Evolutionary conservation across 2,797 vertebrate species (phyloP), one percentile per base, ranked within the genome.

Genomic region (Enteromius paludinosus): DNA sequence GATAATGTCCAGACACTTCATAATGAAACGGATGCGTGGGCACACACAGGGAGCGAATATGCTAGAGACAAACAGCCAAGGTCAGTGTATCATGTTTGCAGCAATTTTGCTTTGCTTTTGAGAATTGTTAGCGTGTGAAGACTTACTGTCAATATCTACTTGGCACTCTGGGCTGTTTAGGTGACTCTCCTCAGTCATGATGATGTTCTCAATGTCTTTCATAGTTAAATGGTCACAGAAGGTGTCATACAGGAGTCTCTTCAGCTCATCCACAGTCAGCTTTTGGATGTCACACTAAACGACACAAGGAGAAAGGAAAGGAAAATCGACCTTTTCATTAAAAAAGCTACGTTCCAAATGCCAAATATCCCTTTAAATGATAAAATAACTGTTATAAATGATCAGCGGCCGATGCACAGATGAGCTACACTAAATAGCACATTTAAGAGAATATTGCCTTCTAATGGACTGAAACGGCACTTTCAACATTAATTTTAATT

Each of bases 131-230:
- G 23, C 52, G 14, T 75, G 5, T 25, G 9, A 69, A 49, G 49
- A 62, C 97, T 89, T 95, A 99, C 97, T 97, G 91, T 99, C 97
- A 79, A 99, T 98, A 0, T 98, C 96, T 64, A 99, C 96, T 0
- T 98, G 97, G 83, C 96, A 97, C 91, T 98, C 97, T 0, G 95
- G 93, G 1, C 96, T 98, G 93, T 97, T 98, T 90, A 99, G 92
- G 92, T 99, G 97, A 90, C 93, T 98, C 88, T 98, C 97, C 92
- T 99, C 98, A 0, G 97, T 99, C 95, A 98, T 97, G 90, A 99
- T 99, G 93, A 99, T 99, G 93, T 98, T 97, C 93, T 99, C 98
- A 1, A 99, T 99, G 95, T 99, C 98, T 93, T 98, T 98, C 98
- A 99, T 99, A 86, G 97, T 97, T 89, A 99, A 95, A 90, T 99